phyloP scores from a whole-genome alignment of 1,140 invertebrate genomes.

The Eubasilissa regina region DNA sequence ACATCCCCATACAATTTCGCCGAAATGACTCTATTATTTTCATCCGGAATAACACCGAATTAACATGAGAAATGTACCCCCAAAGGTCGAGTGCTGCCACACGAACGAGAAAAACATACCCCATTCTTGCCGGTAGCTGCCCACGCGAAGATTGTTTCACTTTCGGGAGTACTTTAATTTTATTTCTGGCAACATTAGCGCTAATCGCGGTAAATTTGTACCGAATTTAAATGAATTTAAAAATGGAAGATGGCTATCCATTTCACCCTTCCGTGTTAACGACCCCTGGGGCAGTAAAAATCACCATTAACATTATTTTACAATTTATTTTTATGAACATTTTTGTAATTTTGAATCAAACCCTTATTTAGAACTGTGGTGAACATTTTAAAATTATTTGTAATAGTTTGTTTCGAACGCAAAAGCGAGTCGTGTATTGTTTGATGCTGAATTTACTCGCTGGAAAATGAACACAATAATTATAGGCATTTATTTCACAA shows the following conservation, averaged over 20 bases:
- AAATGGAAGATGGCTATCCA: slow-evolving; percentile 38
- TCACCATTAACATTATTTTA: slow-evolving; percentile 35
- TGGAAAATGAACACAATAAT: no score
- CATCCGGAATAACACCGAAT: slow-evolving; percentile 51
- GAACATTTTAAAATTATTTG: no score
- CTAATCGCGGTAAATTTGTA: slow-evolving; percentile 44
- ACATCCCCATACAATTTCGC: slow-evolving; percentile 49
- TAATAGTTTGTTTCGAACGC: no score
- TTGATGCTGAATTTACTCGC: no score
- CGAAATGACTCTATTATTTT: slow-evolving; percentile 60
- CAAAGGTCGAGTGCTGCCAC: slow-evolving; percentile 28
- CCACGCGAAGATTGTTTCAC: slow-evolving; percentile 19
- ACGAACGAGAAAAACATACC: slow-evolving; percentile 27
- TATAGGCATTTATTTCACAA: no score
- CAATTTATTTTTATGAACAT: slow-evolving; percentile 29
- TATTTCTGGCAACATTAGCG: slow-evolving; percentile 33
- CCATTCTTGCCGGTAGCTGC: neutral
- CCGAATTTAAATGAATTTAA: slow-evolving; percentile 40
- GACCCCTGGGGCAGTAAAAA: slow-evolving; percentile 24
- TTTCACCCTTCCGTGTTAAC: slow-evolving; percentile 40
- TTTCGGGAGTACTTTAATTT: slow-evolving; percentile 33
- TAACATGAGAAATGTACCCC: slow-evolving; percentile 57
- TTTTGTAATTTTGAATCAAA: slow-evolving; percentile 3
- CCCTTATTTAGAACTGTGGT: slow-evolving; percentile 16
- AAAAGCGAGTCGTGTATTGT: no score